Evolutionary conservation across 2,797 vertebrate genomes (phyloP).

Genomic region (Chiloscyllium punctatum): DNA sequence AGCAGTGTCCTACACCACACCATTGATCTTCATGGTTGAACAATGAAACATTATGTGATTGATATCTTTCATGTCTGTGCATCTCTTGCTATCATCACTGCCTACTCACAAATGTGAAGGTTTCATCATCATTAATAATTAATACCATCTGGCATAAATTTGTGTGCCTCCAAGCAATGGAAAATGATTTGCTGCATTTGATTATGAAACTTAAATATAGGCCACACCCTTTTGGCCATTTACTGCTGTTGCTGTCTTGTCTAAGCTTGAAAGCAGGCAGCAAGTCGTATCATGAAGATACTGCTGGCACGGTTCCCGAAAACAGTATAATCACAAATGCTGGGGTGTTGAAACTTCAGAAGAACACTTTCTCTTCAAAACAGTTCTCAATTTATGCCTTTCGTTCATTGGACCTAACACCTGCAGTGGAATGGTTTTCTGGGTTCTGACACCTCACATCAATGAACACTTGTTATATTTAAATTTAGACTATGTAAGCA

Average conservation of each 20-base stretch:
- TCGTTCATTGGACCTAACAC: not conserved
- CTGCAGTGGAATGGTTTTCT: too few relatives aligned
- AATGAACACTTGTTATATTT: not conserved
- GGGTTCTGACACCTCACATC: not conserved
- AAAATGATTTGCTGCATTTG: not conserved
- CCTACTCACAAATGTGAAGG: not conserved
- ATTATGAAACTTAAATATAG: not conserved
- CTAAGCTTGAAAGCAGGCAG: not conserved
- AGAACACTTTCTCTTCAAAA: not conserved
- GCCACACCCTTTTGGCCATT: not conserved
- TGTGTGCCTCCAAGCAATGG: not conserved
- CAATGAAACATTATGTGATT: not conserved
- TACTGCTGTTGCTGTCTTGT: not conserved
- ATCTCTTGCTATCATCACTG: not conserved
- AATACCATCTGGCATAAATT: not conserved
- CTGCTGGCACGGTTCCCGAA: not conserved
- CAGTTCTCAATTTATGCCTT: not conserved
- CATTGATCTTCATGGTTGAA: not conserved
- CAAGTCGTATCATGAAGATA: slow-evolving; percentile 23
- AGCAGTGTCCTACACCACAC: not conserved
- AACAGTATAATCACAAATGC: not conserved
- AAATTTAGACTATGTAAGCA: not conserved
- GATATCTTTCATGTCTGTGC: not conserved
- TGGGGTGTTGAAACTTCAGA: not conserved
- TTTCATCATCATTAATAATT: not conserved